Percentiles rank a stretch among this genome's conserved stretches.
Conservation (phyloP, 1,140 invertebrate species). For the Cydia fagiglandana region DNA sequence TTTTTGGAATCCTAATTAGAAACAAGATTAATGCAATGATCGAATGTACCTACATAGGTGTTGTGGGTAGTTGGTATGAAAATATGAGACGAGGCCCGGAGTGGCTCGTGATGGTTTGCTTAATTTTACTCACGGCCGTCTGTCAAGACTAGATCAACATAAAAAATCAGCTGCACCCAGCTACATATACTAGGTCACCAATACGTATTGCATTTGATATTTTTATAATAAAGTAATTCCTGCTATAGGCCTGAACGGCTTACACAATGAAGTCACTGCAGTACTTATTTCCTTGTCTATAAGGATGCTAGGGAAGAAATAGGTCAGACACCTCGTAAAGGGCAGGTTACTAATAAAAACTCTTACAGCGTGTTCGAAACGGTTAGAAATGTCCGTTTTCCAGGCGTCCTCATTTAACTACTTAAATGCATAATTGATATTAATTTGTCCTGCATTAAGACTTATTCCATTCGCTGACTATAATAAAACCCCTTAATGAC, state of each 20-base stretch:
- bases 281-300: background rate
- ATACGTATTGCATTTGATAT: no score
- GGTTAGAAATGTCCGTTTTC: background rate
- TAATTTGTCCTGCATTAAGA: no score
- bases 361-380: background rate
- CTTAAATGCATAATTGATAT: no score
- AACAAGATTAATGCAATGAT: no score
- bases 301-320: background rate
- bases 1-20: no score
- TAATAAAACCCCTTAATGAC: background rate
- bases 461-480: background rate
- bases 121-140: no score
- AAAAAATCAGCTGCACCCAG: background rate
- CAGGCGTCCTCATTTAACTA: no score
- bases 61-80: no score
- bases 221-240: no score
- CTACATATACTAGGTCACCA: background rate
- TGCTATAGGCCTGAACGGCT: background rate
- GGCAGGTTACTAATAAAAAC: conserved; percentile 1
- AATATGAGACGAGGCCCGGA: no score
- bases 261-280: background rate
- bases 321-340: background rate
- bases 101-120: no score
- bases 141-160: background rate
- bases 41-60: no score